Conservation (phyloP, 1,140 invertebrate species). For the Dryas iulia region DNA sequence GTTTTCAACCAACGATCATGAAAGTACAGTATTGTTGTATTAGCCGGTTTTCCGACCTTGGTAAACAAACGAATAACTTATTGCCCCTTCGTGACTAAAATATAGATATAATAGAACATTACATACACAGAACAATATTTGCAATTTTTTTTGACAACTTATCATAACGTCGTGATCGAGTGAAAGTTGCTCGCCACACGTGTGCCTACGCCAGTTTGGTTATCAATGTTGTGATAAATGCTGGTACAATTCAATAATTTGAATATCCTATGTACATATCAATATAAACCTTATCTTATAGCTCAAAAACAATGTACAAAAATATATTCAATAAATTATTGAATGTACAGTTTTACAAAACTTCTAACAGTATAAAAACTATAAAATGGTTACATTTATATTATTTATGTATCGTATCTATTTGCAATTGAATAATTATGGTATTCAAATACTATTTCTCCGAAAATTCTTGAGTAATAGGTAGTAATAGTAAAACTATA, state of each 20-base stretch:
- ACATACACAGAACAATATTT: conserved; percentile 57
- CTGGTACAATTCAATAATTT: neutral
- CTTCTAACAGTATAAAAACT: neutral
- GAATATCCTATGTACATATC: neutral
- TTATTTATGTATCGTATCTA: neutral
- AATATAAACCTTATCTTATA: neutral
- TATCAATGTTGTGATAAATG: conserved; percentile 42
- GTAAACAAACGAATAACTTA: conserved; percentile 43
- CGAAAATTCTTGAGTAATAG: too few species aligned
- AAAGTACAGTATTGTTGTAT: conserved; percentile 58
- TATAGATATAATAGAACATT: conserved; percentile 52
- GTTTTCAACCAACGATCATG: conserved; percentile 63
- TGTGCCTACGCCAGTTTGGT: conserved; percentile 34
- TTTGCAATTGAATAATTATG: neutral
- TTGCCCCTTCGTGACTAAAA: conserved; percentile 45
- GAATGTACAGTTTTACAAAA: too few species aligned
- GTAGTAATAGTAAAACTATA: too few species aligned
- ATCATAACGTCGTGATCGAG: conserved; percentile 46
- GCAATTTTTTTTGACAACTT: conserved; percentile 56
- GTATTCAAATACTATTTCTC: neutral
- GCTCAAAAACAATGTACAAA: neutral
- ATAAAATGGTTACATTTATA: neutral
- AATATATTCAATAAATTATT: neutral
- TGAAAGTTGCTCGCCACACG: conserved; percentile 54
- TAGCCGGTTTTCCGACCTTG: conserved; percentile 65